Evolutionary conservation across 2,888 invertebrate genomes (phyloP).

Genomic region (Chaetogeoica ovagalla): DNA sequence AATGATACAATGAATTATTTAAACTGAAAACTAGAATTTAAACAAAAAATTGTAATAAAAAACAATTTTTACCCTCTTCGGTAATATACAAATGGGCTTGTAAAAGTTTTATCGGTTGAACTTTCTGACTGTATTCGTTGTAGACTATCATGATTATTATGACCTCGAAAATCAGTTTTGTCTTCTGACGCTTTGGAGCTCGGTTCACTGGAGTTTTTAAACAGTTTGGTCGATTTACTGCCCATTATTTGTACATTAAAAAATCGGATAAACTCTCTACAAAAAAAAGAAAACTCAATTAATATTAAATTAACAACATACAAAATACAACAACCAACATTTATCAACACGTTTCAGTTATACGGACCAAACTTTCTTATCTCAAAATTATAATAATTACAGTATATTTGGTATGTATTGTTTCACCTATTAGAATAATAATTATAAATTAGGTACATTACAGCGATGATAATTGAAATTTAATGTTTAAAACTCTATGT

Average conservation of each 20-base stretch:
- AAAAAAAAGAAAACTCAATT: too few species aligned
- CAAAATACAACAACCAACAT: too few species aligned
- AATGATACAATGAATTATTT: neutral
- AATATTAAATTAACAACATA: too few species aligned
- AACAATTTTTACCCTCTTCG: conserved; percentile 23
- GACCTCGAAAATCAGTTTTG: neutral
- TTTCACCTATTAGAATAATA: too few species aligned
- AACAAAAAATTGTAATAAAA: neutral
- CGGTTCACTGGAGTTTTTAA: neutral
- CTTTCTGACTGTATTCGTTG: neutral
- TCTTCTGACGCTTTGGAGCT: neutral
- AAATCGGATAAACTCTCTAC: too few species aligned
- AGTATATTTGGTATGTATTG: too few species aligned
- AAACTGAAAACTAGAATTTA: neutral
- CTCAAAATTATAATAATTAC: too few species aligned
- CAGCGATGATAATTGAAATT: too few species aligned
- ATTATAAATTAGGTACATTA: too few species aligned
- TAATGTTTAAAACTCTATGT: too few species aligned
- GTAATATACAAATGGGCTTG: conserved; percentile 27
- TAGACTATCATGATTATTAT: neutral
- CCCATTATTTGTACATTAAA: neutral
- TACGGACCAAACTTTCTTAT: too few species aligned
- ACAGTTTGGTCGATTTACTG: conserved; percentile 13
- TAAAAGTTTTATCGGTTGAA: neutral
- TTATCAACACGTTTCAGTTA: too few species aligned